Evolutionary conservation across 2,113 vertebrate genomes (phyloP).

Genomic region (Isurus oxyrinchus): DNA sequence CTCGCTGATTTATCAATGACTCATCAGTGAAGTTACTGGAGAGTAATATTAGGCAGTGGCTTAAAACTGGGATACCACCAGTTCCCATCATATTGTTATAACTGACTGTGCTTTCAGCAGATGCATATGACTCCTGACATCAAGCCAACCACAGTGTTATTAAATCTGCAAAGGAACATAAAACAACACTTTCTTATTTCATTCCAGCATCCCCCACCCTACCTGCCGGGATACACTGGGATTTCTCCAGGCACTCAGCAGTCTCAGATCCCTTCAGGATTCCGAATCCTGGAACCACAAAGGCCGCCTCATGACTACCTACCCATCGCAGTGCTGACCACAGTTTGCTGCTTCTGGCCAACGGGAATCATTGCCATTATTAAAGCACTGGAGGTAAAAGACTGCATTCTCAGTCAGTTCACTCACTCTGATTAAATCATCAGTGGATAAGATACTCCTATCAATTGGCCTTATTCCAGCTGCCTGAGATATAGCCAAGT

Average conservation of each 20-base stretch:
- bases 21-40: background rate
- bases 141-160: background rate
- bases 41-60: background rate
- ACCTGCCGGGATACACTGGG: constrained; percentile 44
- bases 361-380: constrained; percentile 89
- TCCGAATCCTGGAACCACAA: constrained; percentile 75
- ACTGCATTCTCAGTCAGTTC: background rate
- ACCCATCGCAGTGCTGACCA: constrained; percentile 86
- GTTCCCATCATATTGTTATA: background rate
- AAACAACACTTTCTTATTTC: background rate
- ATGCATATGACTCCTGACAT: background rate
- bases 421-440: background rate
- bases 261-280: constrained; percentile 73
- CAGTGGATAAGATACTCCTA: background rate
- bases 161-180: background rate
- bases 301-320: constrained; percentile 84
- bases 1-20: background rate
- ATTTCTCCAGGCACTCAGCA: constrained; percentile 49
- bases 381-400: constrained; percentile 80
- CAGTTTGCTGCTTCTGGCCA: constrained; percentile 91
- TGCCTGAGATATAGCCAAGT: background rate
- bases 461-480: background rate
- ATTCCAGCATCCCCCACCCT: constrained; percentile 39
- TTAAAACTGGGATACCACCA: background rate
- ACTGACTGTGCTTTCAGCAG: too few species aligned